Conservation (phyloP, 35 echinoderm and acorn worm species). For the Ophioderma brevispina region DNA sequence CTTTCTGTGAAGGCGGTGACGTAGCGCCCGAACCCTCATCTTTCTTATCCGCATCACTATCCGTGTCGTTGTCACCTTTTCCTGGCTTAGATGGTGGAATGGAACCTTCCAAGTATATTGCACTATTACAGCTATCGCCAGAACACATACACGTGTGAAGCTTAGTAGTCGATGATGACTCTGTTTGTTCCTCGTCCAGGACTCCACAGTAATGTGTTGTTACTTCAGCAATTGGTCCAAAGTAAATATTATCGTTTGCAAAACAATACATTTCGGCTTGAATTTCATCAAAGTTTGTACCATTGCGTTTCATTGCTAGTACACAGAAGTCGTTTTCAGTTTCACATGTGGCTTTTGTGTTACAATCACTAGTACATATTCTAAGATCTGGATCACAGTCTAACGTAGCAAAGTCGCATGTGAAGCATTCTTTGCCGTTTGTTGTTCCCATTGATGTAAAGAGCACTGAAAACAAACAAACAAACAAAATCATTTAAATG, state of each 20-base stretch:
- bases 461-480: too few relatives aligned
- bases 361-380: background rate
- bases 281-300: too few relatives aligned
- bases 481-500: too few relatives aligned
- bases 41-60: background rate
- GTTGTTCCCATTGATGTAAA: too few relatives aligned
- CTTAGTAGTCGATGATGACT: background rate
- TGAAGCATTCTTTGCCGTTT: background rate
- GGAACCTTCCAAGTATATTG: conserved; percentile 19
- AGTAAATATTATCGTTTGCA: background rate
- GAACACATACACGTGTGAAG: conserved; percentile 27
- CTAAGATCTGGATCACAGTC: background rate
- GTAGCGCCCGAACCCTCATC: background rate
- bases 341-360: background rate
- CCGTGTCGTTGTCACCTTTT: background rate
- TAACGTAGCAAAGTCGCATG: background rate
- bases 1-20: too few relatives aligned
- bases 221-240: background rate
- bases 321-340: background rate
- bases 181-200: background rate
- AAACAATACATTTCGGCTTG: too few relatives aligned
- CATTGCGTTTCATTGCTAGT: background rate
- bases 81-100: background rate
- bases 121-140: conserved; percentile 41
- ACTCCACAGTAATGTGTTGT: conserved; percentile 9